Conservation (phyloP, 2,797 vertebrate species). For the Poeciliopsis turneri region DNA sequence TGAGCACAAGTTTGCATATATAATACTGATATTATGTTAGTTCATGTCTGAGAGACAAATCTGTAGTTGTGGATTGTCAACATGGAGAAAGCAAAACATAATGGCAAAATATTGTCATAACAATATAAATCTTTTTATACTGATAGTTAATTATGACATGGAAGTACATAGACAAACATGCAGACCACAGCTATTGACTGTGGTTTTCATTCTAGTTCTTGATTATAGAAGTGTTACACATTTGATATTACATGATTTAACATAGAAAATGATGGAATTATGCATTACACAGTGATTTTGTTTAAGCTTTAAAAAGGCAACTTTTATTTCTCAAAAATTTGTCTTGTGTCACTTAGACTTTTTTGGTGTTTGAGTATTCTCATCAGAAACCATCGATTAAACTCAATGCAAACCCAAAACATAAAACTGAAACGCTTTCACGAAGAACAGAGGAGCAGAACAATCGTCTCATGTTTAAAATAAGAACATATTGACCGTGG, state of each 20-base stretch:
- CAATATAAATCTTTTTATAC: neutral
- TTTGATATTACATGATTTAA: neutral
- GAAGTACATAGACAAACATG: neutral
- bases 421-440: neutral
- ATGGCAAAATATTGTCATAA: constrained; percentile 10
- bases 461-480: neutral
- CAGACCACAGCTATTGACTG: neutral
- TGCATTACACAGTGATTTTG: neutral
- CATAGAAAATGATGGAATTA: neutral
- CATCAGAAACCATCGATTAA: neutral
- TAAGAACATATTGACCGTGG: neutral
- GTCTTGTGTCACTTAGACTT: neutral
- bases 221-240: neutral
- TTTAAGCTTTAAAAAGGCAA: neutral
- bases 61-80: neutral
- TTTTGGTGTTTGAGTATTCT: neutral
- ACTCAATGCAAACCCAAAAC: neutral
- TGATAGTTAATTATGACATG: neutral
- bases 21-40: constrained; percentile 35
- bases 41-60: neutral
- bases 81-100: neutral
- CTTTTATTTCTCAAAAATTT: neutral
- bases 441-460: neutral
- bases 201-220: neutral
- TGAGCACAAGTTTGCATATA: neutral